Percentiles rank a stretch among this genome's conserved stretches.
phyloP scores from a whole-genome alignment of 2,113 vertebrate genomes.

The Marcusenius ussheri region DNA sequence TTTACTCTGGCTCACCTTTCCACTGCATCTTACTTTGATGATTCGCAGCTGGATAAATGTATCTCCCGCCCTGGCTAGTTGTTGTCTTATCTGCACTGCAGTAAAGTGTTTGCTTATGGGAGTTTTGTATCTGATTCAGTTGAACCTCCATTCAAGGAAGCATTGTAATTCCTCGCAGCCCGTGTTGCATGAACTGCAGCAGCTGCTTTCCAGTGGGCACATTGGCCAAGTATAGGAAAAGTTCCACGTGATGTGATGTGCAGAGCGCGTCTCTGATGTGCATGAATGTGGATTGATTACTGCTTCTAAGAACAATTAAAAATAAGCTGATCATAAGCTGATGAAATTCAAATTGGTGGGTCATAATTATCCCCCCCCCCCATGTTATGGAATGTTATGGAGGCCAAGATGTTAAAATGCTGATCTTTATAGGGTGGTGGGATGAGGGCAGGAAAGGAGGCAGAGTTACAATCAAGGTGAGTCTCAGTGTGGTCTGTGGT shows the following conservation, averaged over 20 bases:
- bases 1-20: background rate
- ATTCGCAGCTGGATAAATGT: background rate
- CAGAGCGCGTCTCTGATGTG: constrained; percentile 12
- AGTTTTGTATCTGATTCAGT: constrained; percentile 38
- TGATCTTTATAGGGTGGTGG: constrained; percentile 38
- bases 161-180: constrained; percentile 51
- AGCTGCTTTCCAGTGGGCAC: constrained; percentile 41
- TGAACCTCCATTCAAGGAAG: constrained; percentile 52
- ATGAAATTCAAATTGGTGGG: background rate
- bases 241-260: constrained; percentile 15
- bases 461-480: constrained; percentile 59
- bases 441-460: constrained; percentile 27
- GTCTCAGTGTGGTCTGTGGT: constrained; percentile 49
- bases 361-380: background rate
- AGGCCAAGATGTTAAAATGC: constrained; percentile 17
- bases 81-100: background rate
- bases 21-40: background rate
- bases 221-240: constrained; percentile 26
- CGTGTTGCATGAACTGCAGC: constrained; percentile 13
- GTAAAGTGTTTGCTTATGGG: constrained; percentile 39
- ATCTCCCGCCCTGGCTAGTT: background rate
- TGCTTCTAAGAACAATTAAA: background rate
- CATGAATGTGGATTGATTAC: background rate
- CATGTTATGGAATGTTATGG: background rate
- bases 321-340: background rate